Evolutionary conservation across 2,888 invertebrate species (phyloP).

Genomic region (Monoplex corrugatus): DNA sequence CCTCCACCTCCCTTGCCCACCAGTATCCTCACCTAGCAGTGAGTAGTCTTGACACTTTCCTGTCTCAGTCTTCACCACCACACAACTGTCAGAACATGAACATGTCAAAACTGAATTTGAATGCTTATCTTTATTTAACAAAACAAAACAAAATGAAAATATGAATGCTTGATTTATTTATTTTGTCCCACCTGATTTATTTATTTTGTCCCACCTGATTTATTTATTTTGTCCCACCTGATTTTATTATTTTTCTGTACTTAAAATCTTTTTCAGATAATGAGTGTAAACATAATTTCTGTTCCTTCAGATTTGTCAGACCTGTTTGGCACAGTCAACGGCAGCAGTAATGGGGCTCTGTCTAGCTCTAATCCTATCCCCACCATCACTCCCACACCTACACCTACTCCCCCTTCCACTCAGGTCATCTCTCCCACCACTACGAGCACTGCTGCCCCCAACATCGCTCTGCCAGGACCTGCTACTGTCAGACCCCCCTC

Average conservation of each 20-base stretch:
- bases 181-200: too few species aligned
- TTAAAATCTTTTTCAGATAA: background rate
- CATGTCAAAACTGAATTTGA: too few species aligned
- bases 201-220: too few species aligned
- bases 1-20: background rate
- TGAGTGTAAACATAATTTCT: background rate
- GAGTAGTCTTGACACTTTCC: background rate
- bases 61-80: too few species aligned
- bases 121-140: too few species aligned
- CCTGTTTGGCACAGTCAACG: conserved; percentile 62
- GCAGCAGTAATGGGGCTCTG: conserved; percentile 29
- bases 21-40: background rate
- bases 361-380: conserved; percentile 50
- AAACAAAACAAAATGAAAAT: too few species aligned
- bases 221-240: too few species aligned
- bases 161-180: too few species aligned
- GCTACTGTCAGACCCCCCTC: conserved; percentile 65
- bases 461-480: background rate
- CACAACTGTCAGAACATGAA: too few species aligned
- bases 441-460: conserved; percentile 40
- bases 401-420: conserved; percentile 27
- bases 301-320: conserved; percentile 63
- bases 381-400: conserved; percentile 46
- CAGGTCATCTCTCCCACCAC: conserved; percentile 51
- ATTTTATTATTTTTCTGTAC: too few species aligned